Conservation (phyloP, 2,888 invertebrate genomes). For the Pasiphila rectangulata region DNA sequence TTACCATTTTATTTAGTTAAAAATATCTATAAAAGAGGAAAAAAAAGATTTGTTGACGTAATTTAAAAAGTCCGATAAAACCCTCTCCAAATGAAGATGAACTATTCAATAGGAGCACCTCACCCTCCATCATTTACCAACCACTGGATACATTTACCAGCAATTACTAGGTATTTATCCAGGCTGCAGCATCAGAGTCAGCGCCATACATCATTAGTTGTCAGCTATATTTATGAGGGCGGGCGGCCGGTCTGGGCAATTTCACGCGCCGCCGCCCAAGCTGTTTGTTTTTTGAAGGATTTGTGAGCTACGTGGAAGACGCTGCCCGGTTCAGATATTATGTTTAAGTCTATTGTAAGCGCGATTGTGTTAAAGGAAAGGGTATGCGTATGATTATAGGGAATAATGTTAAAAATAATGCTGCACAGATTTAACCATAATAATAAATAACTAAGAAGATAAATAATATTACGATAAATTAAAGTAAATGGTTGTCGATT, state of each 20-base stretch:
- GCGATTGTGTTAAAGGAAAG: neutral
- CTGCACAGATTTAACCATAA: too few species aligned
- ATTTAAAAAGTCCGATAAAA: too few species aligned
- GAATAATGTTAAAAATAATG: too few species aligned
- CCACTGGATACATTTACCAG: conserved; percentile 6
- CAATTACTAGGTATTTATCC: conserved; percentile 13
- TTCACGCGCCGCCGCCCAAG: conserved; percentile 34
- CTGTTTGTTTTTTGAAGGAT: conserved; percentile 31
- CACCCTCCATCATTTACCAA: neutral
- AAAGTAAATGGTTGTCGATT: too few species aligned
- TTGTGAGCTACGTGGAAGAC: conserved; percentile 13
- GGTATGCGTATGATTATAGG: too few species aligned
- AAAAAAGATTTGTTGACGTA: too few species aligned
- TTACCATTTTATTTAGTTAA: too few species aligned
- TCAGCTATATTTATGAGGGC: conserved; percentile 42
- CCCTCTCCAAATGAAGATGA: too few species aligned
- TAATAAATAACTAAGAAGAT: too few species aligned
- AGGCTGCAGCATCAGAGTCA: conserved; percentile 18
- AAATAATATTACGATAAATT: too few species aligned
- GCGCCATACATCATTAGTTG: conserved; percentile 42
- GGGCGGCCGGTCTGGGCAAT: conserved; percentile 33
- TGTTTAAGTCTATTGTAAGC: neutral
- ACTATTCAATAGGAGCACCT: neutral
- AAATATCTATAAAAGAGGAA: too few species aligned
- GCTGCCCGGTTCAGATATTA: neutral